Conservation (phyloP, 2,113 vertebrate genomes). For the Eretmochelys imbricata region DNA sequence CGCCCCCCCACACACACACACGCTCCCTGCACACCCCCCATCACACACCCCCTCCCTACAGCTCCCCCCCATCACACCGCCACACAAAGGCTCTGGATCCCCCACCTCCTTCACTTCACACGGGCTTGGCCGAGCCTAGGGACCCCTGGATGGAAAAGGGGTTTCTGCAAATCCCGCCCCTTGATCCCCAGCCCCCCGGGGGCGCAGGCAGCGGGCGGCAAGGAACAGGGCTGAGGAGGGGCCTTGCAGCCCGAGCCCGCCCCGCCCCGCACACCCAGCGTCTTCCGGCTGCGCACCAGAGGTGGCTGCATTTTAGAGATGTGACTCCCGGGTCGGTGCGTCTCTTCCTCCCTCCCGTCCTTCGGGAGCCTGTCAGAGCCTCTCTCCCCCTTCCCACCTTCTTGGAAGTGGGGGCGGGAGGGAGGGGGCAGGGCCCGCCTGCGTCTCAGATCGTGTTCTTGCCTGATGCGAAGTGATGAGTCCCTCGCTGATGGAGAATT, state of each 20-base stretch:
- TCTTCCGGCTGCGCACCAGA: neutral
- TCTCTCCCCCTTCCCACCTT: too few species aligned
- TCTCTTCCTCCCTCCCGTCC: too few species aligned
- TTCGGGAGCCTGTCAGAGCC: too few species aligned
- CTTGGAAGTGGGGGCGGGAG: neutral
- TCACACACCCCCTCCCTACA: neutral
- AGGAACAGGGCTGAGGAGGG: too few species aligned
- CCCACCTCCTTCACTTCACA: neutral
- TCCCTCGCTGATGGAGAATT: neutral
- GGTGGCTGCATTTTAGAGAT: rapidly evolving
- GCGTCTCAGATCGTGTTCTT: too few species aligned
- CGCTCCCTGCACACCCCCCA: neutral
- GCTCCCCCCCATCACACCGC: neutral
- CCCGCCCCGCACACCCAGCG: neutral
- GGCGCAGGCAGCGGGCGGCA: too few species aligned
- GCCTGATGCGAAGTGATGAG: too few species aligned
- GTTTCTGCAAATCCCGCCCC: neutral
- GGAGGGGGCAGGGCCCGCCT: neutral
- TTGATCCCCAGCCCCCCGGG: neutral
- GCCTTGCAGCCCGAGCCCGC: neutral
- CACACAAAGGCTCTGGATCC: too few species aligned
- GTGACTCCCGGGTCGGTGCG: too few species aligned
- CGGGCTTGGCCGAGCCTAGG: neutral
- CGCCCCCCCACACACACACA: too few species aligned
- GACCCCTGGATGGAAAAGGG: neutral